phyloP scores from a whole-genome alignment of 2,888 invertebrate genomes.

The Quadriops clusia region DNA sequence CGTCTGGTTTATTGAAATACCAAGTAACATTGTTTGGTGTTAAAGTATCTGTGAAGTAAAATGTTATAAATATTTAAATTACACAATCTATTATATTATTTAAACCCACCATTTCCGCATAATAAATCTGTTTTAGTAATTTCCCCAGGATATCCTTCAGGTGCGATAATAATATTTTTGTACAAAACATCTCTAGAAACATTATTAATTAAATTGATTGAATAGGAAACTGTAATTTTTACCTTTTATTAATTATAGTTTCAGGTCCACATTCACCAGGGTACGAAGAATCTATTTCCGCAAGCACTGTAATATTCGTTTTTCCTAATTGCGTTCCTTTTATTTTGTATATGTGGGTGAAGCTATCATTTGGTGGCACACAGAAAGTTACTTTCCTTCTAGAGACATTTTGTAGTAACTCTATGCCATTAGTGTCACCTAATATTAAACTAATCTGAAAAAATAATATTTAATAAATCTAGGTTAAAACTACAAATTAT shows the following conservation, averaged over 20 bases:
- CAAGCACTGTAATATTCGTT: slow-evolving; percentile 41
- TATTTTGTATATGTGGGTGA: slow-evolving; percentile 27
- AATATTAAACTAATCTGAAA: slow-evolving; percentile 26
- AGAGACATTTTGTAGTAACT: slow-evolving; percentile 20
- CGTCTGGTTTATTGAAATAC: slow-evolving; percentile 39
- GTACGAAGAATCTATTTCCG: slow-evolving; percentile 37
- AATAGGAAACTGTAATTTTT: slow-evolving; percentile 11
- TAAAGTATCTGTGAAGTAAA: slow-evolving; percentile 25
- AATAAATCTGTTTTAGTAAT: slow-evolving; percentile 54
- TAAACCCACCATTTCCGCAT: slow-evolving; percentile 46
- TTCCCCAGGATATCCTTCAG: slow-evolving; percentile 59
- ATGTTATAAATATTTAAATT: slow-evolving; percentile 2
- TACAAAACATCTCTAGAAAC: slow-evolving; percentile 47
- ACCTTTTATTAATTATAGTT: slow-evolving; percentile 37
- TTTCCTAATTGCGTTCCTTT: slow-evolving; percentile 25
- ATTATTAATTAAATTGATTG: slow-evolving; percentile 5
- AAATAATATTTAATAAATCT: not conserved
- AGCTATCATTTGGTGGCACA: slow-evolving; percentile 25
- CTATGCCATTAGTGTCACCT: slow-evolving; percentile 23
- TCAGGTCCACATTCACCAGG: slow-evolving; percentile 40
- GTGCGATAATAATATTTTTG: slow-evolving; percentile 49
- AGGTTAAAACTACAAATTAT: not conserved
- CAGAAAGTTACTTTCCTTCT: slow-evolving; percentile 26
- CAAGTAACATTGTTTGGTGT: slow-evolving; percentile 29
- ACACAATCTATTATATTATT: not conserved